phyloP scores from a whole-genome alignment of 2,888 invertebrate species.

The Pedicia rivosa region DNA sequence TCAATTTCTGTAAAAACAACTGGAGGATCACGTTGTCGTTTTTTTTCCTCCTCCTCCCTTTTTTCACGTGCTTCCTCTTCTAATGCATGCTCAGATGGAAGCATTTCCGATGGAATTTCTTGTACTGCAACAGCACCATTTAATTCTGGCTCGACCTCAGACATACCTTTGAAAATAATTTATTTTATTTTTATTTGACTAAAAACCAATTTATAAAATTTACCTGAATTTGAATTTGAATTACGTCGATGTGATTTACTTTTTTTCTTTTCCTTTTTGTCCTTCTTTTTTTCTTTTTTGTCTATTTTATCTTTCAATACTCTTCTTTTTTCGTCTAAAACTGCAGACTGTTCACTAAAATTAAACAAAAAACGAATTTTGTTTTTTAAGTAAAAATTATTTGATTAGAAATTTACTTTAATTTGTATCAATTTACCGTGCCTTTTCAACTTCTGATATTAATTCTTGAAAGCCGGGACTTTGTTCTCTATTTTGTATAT shows the following conservation, averaged over 20 bases:
- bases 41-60: slow-evolving; percentile 49
- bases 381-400: too few species aligned
- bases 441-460: slow-evolving; percentile 59
- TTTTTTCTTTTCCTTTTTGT: slow-evolving; percentile 45
- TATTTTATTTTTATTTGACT: slow-evolving; percentile 11
- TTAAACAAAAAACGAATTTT: too few species aligned
- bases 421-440: too few species aligned
- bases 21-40: slow-evolving; percentile 59
- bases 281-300: slow-evolving; percentile 53
- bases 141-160: slow-evolving; percentile 24
- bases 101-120: slow-evolving; percentile 22
- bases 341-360: slow-evolving; percentile 44
- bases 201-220: too few species aligned
- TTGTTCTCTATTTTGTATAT: slow-evolving; percentile 24
- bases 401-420: too few species aligned
- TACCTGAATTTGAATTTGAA: slow-evolving; percentile 5
- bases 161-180: slow-evolving; percentile 16
- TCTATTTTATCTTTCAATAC: slow-evolving; percentile 55
- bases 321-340: slow-evolving; percentile 50
- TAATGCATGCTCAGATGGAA: slow-evolving; percentile 36
- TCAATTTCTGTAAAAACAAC: slow-evolving; percentile 62
- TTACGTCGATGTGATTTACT: slow-evolving; percentile 20
- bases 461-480: slow-evolving; percentile 57
- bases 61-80: slow-evolving; percentile 46
- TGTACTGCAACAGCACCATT: slow-evolving; percentile 27